Conservation (phyloP, 2,797 vertebrate genomes). For the Enteromius thamalakanensis region DNA sequence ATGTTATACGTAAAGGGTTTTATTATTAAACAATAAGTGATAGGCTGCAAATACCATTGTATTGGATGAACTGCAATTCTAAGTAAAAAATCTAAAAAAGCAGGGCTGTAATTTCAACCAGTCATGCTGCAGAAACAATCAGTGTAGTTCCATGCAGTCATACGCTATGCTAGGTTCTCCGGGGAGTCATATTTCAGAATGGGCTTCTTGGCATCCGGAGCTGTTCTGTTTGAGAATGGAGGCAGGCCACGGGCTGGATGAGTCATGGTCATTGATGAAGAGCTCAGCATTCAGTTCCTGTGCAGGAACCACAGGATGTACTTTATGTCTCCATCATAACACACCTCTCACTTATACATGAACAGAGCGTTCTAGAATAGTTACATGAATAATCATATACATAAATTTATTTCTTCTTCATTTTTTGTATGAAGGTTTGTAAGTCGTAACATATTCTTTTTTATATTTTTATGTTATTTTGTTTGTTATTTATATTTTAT, state of each 20-base stretch:
- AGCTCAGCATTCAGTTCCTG: constrained; percentile 77
- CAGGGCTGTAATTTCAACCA: constrained; percentile 1
- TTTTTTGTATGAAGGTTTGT: not conserved
- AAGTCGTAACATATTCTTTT: not conserved
- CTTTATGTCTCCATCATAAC: constrained; percentile 50
- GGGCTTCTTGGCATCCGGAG: constrained; percentile 52
- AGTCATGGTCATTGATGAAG: constrained; percentile 78
- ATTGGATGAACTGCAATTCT: not conserved
- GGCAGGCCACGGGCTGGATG: constrained; percentile 72
- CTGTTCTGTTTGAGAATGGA: constrained; percentile 63
- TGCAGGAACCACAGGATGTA: constrained; percentile 64
- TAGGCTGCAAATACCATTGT: not conserved
- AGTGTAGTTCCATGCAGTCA: constrained; percentile 20
- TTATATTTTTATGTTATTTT: not conserved
- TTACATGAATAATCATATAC: not conserved
- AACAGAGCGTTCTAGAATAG: not conserved
- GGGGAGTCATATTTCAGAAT: constrained; percentile 44
- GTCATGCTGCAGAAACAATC: constrained; percentile 22
- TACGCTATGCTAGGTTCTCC: constrained; percentile 27
- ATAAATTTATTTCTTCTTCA: not conserved
- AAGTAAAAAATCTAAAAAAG: not conserved
- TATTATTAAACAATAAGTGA: not conserved
- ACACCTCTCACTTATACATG: constrained; percentile 52
- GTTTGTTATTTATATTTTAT: not conserved
- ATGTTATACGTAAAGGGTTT: not conserved